These are phyloP conservation scores for Eciton burchellii DNA, from an alignment of 1,140 invertebrate species.

Conservation along the genomic window DNA sequence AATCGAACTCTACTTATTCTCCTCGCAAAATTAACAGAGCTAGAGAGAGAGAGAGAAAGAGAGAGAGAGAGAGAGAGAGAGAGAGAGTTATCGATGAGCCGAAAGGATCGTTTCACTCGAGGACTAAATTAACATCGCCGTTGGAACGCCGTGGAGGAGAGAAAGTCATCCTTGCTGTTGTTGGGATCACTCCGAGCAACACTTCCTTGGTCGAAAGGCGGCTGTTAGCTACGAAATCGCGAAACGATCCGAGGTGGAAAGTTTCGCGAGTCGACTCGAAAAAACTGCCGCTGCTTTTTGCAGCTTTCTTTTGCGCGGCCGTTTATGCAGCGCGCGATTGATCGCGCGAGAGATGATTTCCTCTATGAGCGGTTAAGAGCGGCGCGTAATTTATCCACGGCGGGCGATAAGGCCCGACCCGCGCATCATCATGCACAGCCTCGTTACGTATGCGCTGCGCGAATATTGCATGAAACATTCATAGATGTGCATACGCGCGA, in stretches of 20 bases:
- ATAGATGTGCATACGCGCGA: slow-evolving; percentile 38
- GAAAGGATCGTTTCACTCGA: slow-evolving; percentile 33
- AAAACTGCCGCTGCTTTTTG: background rate
- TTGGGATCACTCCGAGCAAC: slow-evolving; percentile 34
- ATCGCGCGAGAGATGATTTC: slow-evolving; percentile 34
- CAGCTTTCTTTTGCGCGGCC: too few relatives aligned
- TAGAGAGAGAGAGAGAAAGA: too few relatives aligned
- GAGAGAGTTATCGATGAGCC: slow-evolving; percentile 27
- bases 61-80: too few relatives aligned
- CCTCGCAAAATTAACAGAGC: slow-evolving; percentile 23
- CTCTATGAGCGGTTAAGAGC: slow-evolving; percentile 50
- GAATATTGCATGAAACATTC: slow-evolving; percentile 70
- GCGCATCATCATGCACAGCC: slow-evolving; percentile 46
- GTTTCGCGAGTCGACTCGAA: slow-evolving; percentile 27
- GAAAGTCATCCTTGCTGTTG: slow-evolving; percentile 46
- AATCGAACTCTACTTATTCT: slow-evolving; percentile 8
- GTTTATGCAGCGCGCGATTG: slow-evolving; percentile 35
- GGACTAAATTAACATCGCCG: slow-evolving; percentile 43
- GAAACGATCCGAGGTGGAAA: slow-evolving; percentile 40
- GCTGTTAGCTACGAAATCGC: slow-evolving; percentile 40
- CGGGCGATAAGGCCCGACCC: slow-evolving; percentile 33
- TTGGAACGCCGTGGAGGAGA: slow-evolving; percentile 10
- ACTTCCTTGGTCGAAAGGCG: slow-evolving; percentile 1
- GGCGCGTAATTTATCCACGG: slow-evolving; percentile 47
- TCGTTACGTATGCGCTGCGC: slow-evolving; percentile 64